These are phyloP conservation scores for Oscheius sp. DNA, from an alignment of 2,888 invertebrate species.

Conservation along the genomic window DNA sequence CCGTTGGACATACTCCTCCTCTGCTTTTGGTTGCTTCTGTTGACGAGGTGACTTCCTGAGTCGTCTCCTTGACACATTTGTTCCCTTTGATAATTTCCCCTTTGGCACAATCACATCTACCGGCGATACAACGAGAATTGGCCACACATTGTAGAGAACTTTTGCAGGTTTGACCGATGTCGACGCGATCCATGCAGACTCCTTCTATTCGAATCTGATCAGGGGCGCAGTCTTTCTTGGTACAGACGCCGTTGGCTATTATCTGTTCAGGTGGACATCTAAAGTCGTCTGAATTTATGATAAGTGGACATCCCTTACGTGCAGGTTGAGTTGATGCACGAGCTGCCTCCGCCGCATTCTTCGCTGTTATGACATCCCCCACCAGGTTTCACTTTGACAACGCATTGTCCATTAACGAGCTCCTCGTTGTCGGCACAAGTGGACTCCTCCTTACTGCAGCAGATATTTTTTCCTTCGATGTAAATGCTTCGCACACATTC, in stretches of 20 bases:
- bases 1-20: conserved; percentile 36
- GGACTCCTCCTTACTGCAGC: conserved; percentile 52
- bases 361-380: conserved; percentile 51
- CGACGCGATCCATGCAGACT: conserved; percentile 46
- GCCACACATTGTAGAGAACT: conserved; percentile 51
- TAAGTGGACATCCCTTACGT: conserved; percentile 39
- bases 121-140: conserved; percentile 52
- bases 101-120: conserved; percentile 52
- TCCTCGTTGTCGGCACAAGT: conserved; percentile 52
- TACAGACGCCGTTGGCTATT: conserved; percentile 48
- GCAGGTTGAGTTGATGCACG: conserved; percentile 50
- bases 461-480: conserved; percentile 53
- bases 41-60: not conserved
- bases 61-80: conserved; percentile 30
- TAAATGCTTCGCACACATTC: conserved; percentile 55
- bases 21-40: conserved; percentile 2
- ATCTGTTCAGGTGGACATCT: conserved; percentile 41
- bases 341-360: conserved; percentile 54
- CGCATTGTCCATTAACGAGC: conserved; percentile 49
- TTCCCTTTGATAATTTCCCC: conserved; percentile 41
- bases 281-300: conserved; percentile 37
- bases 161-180: conserved; percentile 53
- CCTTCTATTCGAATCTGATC: conserved; percentile 54
- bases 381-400: conserved; percentile 48
- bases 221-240: conserved; percentile 45